These are phyloP conservation scores for Hyperoplus lanceolatus DNA, from an alignment of 2,797 vertebrate species.

Conservation along the genomic window DNA sequence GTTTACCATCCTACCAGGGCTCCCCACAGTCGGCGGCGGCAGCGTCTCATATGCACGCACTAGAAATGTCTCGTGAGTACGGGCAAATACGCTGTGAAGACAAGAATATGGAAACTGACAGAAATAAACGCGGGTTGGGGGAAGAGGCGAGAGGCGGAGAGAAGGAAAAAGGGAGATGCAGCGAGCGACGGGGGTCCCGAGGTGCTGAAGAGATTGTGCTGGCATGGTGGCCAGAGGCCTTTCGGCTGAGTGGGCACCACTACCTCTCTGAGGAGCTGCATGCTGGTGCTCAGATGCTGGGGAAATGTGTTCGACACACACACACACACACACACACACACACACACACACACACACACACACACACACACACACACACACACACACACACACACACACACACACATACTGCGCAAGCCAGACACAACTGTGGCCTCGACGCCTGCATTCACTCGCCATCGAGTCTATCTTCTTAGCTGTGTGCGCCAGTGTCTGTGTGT, in stretches of 20 bases:
- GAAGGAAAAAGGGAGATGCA: constrained; percentile 55
- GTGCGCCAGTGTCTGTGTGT: constrained; percentile 13
- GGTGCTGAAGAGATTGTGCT: constrained; percentile 83
- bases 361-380: constrained; percentile 2
- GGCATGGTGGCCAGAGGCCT: constrained; percentile 86
- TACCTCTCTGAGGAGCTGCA: constrained; percentile 65
- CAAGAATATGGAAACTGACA: constrained; percentile 90
- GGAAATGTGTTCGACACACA: constrained; percentile 53
- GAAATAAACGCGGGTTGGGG: constrained; percentile 85
- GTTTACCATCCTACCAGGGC: constrained; percentile 81
- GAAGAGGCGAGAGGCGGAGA: constrained; percentile 70
- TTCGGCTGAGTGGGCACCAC: constrained; percentile 73
- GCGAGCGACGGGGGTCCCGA: constrained; percentile 68
- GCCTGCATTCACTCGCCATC: constrained; percentile 40
- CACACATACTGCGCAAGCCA: constrained; percentile 12
- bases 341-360: constrained; percentile 15
- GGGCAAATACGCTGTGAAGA: constrained; percentile 83
- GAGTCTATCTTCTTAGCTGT: constrained; percentile 43
- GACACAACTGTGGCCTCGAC: constrained; percentile 25
- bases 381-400: constrained; percentile 29
- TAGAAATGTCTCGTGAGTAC: constrained; percentile 79
- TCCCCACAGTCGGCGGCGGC: constrained; percentile 65
- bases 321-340: constrained; percentile 41
- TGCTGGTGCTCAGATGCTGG: constrained; percentile 69
- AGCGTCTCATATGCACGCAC: constrained; percentile 72